A percentile compares a stretch with the other conserved stretches of the same genome.
Conservation (phyloP, 2,797 vertebrate genomes). For the Numenius phaeopus region DNA sequence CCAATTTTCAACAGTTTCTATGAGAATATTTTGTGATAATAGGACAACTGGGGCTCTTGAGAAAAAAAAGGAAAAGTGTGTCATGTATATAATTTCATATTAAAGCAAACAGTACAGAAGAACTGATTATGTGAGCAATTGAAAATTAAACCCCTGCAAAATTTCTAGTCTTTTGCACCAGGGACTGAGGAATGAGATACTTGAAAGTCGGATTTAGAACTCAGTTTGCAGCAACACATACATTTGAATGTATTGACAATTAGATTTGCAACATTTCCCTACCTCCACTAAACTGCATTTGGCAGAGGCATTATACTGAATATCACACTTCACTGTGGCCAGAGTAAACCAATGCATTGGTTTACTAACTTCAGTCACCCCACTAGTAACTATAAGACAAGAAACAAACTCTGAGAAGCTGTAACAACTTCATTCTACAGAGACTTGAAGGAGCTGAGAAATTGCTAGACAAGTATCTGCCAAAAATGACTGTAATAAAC, state of each 20-base stretch:
- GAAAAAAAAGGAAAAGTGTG: neutral
- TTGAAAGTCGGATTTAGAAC: neutral
- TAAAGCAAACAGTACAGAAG: neutral
- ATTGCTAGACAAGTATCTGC: neutral
- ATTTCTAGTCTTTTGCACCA: neutral
- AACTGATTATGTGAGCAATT: neutral
- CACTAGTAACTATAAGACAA: neutral
- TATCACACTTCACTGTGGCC: neutral
- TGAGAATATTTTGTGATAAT: neutral
- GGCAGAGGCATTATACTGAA: neutral
- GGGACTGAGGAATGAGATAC: neutral
- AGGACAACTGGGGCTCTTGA: neutral
- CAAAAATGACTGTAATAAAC: neutral
- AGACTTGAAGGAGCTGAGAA: neutral
- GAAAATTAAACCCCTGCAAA: neutral
- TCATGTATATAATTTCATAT: neutral
- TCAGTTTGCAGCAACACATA: neutral
- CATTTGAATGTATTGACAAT: neutral
- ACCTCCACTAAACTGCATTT: neutral
- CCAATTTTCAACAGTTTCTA: neutral
- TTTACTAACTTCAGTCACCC: neutral
- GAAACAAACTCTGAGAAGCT: neutral
- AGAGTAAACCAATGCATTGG: neutral
- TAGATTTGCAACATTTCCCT: neutral
- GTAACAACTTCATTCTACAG: neutral